These are phyloP conservation scores for Tinamus guttatus DNA, from an alignment of 2,113 vertebrate species.

Conservation along the genomic window DNA sequence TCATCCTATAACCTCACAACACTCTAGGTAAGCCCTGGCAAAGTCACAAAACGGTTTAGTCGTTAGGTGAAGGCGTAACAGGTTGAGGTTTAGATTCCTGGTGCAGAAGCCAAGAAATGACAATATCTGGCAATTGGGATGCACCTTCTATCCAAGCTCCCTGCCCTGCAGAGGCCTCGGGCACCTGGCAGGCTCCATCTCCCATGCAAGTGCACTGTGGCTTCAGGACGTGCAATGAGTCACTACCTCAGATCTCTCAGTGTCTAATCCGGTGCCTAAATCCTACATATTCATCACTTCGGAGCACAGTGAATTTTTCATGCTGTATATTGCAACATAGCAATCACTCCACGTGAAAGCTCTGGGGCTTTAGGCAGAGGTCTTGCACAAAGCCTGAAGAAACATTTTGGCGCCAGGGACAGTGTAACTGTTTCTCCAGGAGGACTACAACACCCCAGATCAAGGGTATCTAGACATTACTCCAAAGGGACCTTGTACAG, in stretches of 20 bases:
- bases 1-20: neutral
- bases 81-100: neutral
- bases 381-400: no score
- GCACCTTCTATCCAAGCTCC: neutral
- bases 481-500: neutral
- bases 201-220: neutral
- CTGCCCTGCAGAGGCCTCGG: neutral
- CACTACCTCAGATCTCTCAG: rapidly evolving
- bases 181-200: neutral
- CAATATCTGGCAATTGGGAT: neutral
- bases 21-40: neutral
- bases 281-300: neutral
- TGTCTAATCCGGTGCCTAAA: neutral
- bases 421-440: neutral
- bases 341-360: neutral
- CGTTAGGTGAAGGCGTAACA: neutral
- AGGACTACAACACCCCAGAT: rapidly evolving
- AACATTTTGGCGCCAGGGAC: no score
- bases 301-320: neutral
- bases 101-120: neutral
- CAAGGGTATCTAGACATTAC: neutral
- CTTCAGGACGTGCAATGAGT: neutral
- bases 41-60: neutral
- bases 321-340: neutral
- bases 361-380: neutral